phyloP scores from a whole-genome alignment of 2,113 vertebrate species.

The Pteronura brasiliensis region DNA sequence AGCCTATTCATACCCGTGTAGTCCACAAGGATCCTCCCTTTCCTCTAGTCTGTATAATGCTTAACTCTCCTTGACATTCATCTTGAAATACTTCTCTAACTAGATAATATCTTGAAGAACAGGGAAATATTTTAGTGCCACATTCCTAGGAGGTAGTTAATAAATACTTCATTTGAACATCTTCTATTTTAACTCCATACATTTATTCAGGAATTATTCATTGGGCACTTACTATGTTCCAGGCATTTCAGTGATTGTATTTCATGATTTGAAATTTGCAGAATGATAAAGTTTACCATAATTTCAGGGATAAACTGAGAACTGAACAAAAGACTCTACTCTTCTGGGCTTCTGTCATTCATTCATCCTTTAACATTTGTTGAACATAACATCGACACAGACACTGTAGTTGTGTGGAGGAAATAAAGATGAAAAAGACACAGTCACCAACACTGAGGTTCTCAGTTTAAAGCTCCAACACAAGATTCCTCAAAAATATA shows the following conservation, averaged over 20 bases:
- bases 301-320: neutral
- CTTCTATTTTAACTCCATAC: neutral
- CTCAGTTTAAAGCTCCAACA: neutral
- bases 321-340: neutral
- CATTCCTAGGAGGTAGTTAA: neutral
- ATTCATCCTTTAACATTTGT: neutral
- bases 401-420: neutral
- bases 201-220: neutral
- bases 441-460: neutral
- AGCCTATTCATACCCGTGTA: neutral
- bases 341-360: neutral
- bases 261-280: neutral
- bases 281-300: neutral
- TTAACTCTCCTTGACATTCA: neutral
- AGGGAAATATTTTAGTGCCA: neutral
- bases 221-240: neutral
- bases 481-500: neutral
- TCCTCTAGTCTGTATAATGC: neutral
- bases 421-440: neutral
- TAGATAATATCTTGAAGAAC: neutral
- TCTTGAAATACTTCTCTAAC: neutral
- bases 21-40: neutral
- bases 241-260: neutral
- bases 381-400: neutral
- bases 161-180: neutral